These are phyloP conservation scores for Fratercula arctica DNA, from an alignment of 2,797 vertebrate species.

Conservation along the genomic window DNA sequence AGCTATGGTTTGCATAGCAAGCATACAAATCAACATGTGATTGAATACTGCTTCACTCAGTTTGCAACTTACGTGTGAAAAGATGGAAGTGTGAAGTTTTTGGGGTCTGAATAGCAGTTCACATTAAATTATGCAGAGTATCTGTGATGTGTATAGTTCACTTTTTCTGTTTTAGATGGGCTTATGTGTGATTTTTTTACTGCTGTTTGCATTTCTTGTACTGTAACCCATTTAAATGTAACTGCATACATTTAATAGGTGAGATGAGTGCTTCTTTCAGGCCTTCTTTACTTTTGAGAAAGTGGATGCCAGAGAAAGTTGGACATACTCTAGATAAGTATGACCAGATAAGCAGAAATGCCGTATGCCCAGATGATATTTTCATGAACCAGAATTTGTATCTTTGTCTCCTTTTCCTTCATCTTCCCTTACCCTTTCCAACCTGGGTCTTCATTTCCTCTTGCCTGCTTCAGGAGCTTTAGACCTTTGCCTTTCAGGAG, in stretches of 20 bases:
- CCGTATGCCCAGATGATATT: background rate
- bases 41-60: background rate
- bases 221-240: background rate
- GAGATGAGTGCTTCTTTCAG: background rate
- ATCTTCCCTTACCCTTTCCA: background rate
- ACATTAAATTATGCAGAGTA: background rate
- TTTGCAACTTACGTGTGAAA: background rate
- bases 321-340: background rate
- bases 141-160: background rate
- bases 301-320: background rate
- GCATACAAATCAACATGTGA: background rate
- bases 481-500: background rate
- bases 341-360: background rate
- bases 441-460: background rate
- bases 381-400: background rate
- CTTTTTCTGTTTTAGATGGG: background rate
- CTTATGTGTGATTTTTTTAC: background rate
- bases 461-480: background rate
- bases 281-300: background rate
- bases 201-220: background rate
- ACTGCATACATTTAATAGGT: background rate
- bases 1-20: background rate
- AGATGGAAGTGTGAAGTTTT: background rate
- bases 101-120: background rate
- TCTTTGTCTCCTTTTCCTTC: background rate